Evolutionary conservation across 2,797 vertebrate species (phyloP), one percentile per base, ranked within the genome.

Genomic region (Garrulus glandarius): DNA sequence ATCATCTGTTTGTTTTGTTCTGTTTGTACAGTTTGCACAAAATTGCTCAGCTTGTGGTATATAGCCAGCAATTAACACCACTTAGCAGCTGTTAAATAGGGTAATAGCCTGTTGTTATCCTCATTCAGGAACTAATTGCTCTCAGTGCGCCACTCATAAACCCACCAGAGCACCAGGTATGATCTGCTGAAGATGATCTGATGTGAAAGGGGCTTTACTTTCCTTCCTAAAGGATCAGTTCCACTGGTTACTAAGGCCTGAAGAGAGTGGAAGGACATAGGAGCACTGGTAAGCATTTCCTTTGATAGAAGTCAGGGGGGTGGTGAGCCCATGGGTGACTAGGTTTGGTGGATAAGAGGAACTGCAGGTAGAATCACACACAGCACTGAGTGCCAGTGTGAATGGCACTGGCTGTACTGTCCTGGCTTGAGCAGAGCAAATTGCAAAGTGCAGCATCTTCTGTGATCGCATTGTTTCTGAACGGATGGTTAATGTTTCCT

Each of bases 81-180:
- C 83, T 97, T 96, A 98, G 97, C 95, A 97, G 95, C 96, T 98
- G 96, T 96, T 98, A 98, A 97, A 97, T 82, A 93, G 96, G 92
- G 79, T 95, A 97, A 97, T 97, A 15, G 13, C 91, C 93, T 93
- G 93, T 97, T 97, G 97, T 97, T 97, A 96, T 97, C 93, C 93
- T 98, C 97, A 70, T 97, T 97, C 95, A 97, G 96, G 95, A 96
- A 63, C 87, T 97, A 98, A 98, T 98, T 96, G 94, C 71, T 97
- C 95, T 98, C 96, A 53, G 47, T 93, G 77, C 43, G 67, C 94
- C 93, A 61, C 83, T 97, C 94, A 91, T 87, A 97, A 98, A 96
- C 88, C 68, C 93, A 87, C 78, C 79, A 90, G 95, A 93, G 94
- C 77, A 89, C 94, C 90, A 96, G 93, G 87, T 94, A 95, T 29